Evolutionary conservation across 2,113 vertebrate genomes (phyloP), one percentile per base, ranked within the genome.

Genomic region (Poecile atricapillus): DNA sequence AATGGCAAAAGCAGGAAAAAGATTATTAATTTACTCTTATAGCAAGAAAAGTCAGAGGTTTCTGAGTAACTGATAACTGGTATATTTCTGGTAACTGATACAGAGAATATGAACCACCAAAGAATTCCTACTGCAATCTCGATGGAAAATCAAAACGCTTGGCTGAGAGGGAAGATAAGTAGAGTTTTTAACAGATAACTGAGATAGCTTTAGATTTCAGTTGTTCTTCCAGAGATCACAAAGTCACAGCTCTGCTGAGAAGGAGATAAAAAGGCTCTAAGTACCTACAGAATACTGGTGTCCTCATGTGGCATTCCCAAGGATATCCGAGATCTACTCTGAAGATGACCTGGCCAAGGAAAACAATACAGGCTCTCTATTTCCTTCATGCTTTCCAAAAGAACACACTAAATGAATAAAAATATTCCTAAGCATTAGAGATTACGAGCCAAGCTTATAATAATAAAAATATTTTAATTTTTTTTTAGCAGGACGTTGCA

Each of bases 401-500:
- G 39, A 86, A 37, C 25, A 59, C 23, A 25, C 17, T 5, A 74
- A 86, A 16, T 3, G 1, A 30, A 27, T 60, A 53, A n/a, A 86
- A 63, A 13, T 59, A 55, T 75, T 83, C 28, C 31, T 84, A 47
- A 83, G 15, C 13, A 63, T 25, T 23, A 55, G 7, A 21, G 20
- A 67, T 69, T 77, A 67, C 0, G 1, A 59, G 6, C 14, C 59
- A 59, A 67, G 50, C 4, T 24, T 1, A 5, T 49, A 41, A 56
- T 30, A 1, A 6, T n/a, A 55, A 64, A 55, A 73, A 27, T 27
- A 0, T 5, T 9, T 43, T 43, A 15, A 1, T 41, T 41, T 5
- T 33, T 50, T 60, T 83, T 59, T 22, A 60, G 63, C 0, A 67
- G 39, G 27, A 80, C 22, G 5, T 15, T 50, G 25, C 44, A 67